A percentile compares a stretch with the other conserved stretches of the same genome.
Evolutionary conservation across 2,797 vertebrate genomes (phyloP).

Genomic region (Danio jaintianensis): DNA sequence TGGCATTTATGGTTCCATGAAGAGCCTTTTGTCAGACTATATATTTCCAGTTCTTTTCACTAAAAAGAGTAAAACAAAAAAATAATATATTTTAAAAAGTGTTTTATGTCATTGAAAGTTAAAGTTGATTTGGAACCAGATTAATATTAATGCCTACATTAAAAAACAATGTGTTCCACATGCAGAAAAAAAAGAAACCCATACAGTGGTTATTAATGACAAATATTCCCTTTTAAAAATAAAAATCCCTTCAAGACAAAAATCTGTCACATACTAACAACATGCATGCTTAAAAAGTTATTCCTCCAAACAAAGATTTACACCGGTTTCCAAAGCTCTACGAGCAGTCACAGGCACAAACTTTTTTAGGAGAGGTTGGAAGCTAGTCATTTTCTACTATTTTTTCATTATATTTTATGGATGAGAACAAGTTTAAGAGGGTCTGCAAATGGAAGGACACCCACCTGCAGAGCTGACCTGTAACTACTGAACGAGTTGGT

Average conservation of each 20-base stretch:
- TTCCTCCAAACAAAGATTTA: not conserved
- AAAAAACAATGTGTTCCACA: too few relatives aligned
- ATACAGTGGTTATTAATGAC: not conserved
- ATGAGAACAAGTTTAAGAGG: conserved; percentile 59
- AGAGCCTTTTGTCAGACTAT: not conserved
- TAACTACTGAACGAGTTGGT: conserved; percentile 56
- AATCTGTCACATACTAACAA: conserved; percentile 4
- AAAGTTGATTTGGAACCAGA: not conserved
- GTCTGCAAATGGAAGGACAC: conserved; percentile 64
- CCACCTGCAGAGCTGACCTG: conserved; percentile 62
- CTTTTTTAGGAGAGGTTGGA: conserved; percentile 47
- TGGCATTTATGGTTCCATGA: not conserved
- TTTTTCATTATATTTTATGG: conserved; percentile 56
- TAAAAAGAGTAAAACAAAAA: too few relatives aligned
- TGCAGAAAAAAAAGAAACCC: not conserved
- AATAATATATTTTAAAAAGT: not conserved
- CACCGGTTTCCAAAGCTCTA: conserved; percentile 33
- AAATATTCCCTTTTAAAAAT: not conserved
- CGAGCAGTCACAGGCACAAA: conserved; percentile 33
- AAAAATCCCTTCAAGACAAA: not conserved
- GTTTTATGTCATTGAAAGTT: not conserved
- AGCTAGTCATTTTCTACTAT: conserved; percentile 45
- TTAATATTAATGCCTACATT: not conserved
- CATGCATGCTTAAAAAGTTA: not conserved
- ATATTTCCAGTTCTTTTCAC: not conserved